phyloP scores from a whole-genome alignment of 2,888 invertebrate genomes.

The Acholoe squamosa region DNA sequence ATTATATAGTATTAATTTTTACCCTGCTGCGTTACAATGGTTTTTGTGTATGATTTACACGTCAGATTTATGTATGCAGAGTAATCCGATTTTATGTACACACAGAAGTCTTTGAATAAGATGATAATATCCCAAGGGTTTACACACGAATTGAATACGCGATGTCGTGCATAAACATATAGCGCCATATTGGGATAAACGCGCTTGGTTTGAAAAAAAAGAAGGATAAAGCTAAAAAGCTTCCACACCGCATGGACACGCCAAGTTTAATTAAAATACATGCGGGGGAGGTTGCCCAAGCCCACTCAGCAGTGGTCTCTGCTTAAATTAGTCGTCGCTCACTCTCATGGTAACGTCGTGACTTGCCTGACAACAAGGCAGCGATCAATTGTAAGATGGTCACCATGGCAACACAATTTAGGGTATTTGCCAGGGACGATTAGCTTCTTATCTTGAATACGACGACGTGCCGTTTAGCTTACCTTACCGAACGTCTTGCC shows the following conservation, averaged over 20 bases:
- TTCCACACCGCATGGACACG: background rate
- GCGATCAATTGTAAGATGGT: background rate
- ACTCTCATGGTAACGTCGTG: background rate
- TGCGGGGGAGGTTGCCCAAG: background rate
- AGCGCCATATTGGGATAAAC: too few relatives aligned
- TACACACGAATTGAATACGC: too few relatives aligned
- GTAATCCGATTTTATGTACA: too few relatives aligned
- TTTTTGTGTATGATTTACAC: too few relatives aligned
- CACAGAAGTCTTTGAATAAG: too few relatives aligned
- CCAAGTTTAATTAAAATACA: slow-evolving; percentile 20
- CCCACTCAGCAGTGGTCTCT: background rate
- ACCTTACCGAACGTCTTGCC: background rate
- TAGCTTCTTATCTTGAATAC: background rate
- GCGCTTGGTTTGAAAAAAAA: too few relatives aligned
- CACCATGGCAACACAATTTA: background rate
- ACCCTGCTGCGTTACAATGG: too few relatives aligned
- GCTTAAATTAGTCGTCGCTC: slow-evolving; percentile 10
- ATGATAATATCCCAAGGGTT: too few relatives aligned
- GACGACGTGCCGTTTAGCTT: background rate
- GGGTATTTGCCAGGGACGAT: background rate
- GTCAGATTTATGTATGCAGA: too few relatives aligned
- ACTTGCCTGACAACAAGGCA: slow-evolving; percentile 2
- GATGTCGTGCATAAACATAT: too few relatives aligned
- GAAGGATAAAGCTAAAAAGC: too few relatives aligned
- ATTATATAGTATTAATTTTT: too few relatives aligned